Percentiles rank a stretch among this genome's conserved stretches.
These are phyloP conservation scores for Isichthys henryi DNA, from an alignment of 2,113 vertebrate species.

Conservation along the genomic window DNA sequence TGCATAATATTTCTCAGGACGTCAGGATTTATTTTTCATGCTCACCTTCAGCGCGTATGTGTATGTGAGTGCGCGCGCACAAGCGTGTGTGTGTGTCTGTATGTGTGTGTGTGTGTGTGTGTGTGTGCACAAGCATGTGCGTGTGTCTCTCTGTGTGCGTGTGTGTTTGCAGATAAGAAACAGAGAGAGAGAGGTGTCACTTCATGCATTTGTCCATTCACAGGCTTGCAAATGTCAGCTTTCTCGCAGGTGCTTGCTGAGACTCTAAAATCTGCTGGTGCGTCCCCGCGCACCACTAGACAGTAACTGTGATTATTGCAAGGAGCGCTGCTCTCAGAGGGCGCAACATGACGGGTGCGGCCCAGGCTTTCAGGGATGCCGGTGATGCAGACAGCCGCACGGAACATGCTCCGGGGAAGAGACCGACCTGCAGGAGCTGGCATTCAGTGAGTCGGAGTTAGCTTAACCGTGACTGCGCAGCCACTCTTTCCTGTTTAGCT, in stretches of 20 bases:
- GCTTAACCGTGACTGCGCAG: neutral
- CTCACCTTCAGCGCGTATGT: neutral
- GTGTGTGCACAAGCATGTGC: no score
- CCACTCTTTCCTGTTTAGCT: neutral
- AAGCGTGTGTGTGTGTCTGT: neutral
- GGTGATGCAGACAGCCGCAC: no score
- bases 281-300: neutral
- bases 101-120: neutral
- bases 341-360: neutral
- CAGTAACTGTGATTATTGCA: neutral
- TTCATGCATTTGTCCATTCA: neutral
- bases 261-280: neutral
- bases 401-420: neutral
- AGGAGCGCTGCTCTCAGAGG: neutral
- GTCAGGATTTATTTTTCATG: neutral
- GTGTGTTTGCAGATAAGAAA: neutral
- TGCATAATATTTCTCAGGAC: conserved; percentile 14
- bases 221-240: neutral
- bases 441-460: neutral
- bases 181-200: neutral
- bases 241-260: neutral
- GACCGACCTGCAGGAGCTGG: no score
- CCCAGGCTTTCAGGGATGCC: neutral
- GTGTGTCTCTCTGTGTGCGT: neutral
- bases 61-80: neutral